A percentile compares a stretch with the other conserved stretches of the same genome.
Conservation (phyloP, 2,888 invertebrate species). For the Drosophila kanekoi region DNA sequence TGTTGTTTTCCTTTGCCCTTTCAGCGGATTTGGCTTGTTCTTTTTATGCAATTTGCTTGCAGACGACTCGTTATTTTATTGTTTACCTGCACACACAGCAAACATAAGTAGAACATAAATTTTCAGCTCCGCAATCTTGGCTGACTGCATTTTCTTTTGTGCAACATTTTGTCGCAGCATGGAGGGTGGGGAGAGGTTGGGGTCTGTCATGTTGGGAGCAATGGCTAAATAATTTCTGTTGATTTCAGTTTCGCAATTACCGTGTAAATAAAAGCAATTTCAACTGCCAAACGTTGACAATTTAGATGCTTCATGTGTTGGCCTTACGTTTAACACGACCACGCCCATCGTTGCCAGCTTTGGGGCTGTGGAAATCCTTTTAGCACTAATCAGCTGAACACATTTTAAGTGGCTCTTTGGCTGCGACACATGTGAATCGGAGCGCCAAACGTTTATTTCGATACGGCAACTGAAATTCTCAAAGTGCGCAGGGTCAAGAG, state of each 20-base stretch:
- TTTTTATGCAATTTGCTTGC: conserved; percentile 73
- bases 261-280: conserved; percentile 32
- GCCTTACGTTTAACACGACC: conserved; percentile 28
- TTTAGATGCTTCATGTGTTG: conserved; percentile 44
- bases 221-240: conserved; percentile 37
- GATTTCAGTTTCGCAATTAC: conserved; percentile 43
- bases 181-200: no score
- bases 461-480: conserved; percentile 42
- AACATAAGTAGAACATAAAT: conserved; percentile 69
- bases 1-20: conserved; percentile 57
- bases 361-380: conserved; percentile 67
- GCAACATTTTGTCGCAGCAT: conserved; percentile 12
- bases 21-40: conserved; percentile 46
- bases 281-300: conserved; percentile 33
- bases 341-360: neutral
- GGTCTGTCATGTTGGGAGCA: neutral
- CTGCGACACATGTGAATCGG: conserved; percentile 46
- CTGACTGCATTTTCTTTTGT: conserved; percentile 36
- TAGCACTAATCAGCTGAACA: conserved; percentile 69
- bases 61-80: conserved; percentile 78
- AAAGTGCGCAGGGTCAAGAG: conserved; percentile 4
- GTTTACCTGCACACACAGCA: conserved; percentile 65
- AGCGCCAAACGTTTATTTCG: conserved; percentile 45
- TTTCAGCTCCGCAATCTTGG: conserved; percentile 40
- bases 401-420: conserved; percentile 59